Conservation (phyloP, 2,113 vertebrate genomes). For the Oryzias melastigma region DNA sequence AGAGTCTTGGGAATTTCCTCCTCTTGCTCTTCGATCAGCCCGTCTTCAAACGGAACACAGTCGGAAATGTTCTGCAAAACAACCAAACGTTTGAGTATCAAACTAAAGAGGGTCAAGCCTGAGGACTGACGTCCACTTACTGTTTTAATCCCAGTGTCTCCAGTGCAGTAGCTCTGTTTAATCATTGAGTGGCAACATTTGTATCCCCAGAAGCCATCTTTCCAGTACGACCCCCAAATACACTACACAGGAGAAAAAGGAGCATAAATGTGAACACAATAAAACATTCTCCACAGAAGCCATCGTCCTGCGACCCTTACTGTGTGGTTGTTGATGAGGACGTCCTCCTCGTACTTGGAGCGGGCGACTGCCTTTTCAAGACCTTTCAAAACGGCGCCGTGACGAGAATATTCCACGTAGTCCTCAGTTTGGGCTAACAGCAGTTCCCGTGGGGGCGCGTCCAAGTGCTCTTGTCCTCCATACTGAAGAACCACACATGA, state of each 20-base stretch:
- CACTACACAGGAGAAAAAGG: conserved; percentile 73
- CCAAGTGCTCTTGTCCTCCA: conserved; percentile 91
- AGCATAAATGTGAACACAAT: background rate
- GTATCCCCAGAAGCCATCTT: conserved; percentile 93
- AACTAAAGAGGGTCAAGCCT: background rate
- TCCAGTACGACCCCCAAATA: conserved; percentile 98
- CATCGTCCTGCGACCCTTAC: conserved; percentile 69
- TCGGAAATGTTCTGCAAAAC: conserved; percentile 52
- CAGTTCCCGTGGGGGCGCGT: conserved; percentile 88
- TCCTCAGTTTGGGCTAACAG: conserved; percentile 96
- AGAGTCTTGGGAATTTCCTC: conserved; percentile 84
- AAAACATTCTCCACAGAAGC: background rate
- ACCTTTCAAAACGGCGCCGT: conserved; percentile 94
- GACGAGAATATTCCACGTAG: conserved; percentile 95
- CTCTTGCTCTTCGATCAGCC: conserved; percentile 64
- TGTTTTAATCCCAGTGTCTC: conserved; percentile 84
- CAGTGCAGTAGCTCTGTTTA: conserved; percentile 96
- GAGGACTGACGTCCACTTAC: conserved; percentile 72
- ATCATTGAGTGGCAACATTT: conserved; percentile 96
- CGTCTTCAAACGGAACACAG: conserved; percentile 78
- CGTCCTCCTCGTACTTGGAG: conserved; percentile 97
- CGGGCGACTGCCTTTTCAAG: conserved; percentile 93
- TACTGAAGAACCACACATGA: conserved; percentile 80
- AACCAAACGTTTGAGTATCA: conserved; percentile 1
- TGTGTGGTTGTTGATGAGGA: conserved; percentile 91